phyloP scores from a whole-genome alignment of 2,797 vertebrate species.

The Sebastes miniatus region DNA sequence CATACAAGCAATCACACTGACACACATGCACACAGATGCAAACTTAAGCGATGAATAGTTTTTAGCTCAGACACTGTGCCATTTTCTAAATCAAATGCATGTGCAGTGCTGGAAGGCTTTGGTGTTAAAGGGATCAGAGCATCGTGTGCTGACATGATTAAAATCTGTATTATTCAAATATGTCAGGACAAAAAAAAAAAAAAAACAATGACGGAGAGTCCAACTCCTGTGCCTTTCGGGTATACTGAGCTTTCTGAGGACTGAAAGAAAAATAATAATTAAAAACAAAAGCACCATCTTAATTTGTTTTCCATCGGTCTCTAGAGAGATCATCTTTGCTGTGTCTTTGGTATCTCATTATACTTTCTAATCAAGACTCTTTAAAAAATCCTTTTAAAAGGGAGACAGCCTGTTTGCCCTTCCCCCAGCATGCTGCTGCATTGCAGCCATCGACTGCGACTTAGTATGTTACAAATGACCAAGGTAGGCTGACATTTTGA shows the following conservation, averaged over 20 bases:
- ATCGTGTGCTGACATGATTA: slow-evolving; percentile 90
- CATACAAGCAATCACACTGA: not conserved
- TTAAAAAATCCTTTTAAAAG: slow-evolving; percentile 86
- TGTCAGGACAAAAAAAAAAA: slow-evolving; percentile 82
- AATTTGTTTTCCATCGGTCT: slow-evolving; percentile 90
- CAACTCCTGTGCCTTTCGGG: slow-evolving; percentile 84
- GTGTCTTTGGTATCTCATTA: slow-evolving; percentile 92
- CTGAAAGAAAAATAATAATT: slow-evolving; percentile 88
- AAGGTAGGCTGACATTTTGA: slow-evolving; percentile 94
- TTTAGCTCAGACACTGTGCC: slow-evolving; percentile 82
- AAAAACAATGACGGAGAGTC: slow-evolving; percentile 89
- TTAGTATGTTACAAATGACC: slow-evolving; percentile 99
- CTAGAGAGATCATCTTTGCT: slow-evolving; percentile 87
- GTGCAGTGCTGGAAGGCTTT: slow-evolving; percentile 86
- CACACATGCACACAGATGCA: not conserved
- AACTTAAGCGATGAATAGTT: slow-evolving; percentile 83
- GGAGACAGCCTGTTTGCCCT: slow-evolving; percentile 88
- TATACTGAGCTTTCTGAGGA: slow-evolving; percentile 82
- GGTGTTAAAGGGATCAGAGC: slow-evolving; percentile 90
- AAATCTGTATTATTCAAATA: slow-evolving; percentile 93
- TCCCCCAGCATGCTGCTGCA: slow-evolving; percentile 88
- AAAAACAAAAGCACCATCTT: slow-evolving; percentile 88
- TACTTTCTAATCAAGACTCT: slow-evolving; percentile 92
- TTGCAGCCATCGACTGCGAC: slow-evolving; percentile 90
- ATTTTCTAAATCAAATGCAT: slow-evolving; percentile 88